A percentile compares a stretch with the other conserved stretches of the same genome.
phyloP scores from a whole-genome alignment of 2,888 invertebrate species.

The Brachyopa scutellaris region DNA sequence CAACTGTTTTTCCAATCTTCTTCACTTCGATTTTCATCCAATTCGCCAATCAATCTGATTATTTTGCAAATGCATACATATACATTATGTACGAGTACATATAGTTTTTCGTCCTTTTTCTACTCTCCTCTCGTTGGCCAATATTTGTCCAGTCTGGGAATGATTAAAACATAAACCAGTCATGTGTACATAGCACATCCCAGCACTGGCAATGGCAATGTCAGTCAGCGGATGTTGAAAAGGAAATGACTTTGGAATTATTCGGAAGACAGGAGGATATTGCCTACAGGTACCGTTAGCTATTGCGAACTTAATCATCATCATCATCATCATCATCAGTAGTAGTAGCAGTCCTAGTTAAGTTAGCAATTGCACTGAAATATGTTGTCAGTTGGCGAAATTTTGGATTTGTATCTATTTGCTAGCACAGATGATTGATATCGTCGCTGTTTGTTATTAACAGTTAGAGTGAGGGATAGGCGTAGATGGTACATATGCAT shows the following conservation, averaged over 20 bases:
- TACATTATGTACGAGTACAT: slow-evolving; percentile 44
- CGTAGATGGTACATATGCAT: no score
- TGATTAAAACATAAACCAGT: neutral
- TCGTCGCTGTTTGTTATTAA: slow-evolving; percentile 65
- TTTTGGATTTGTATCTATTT: slow-evolving; percentile 29
- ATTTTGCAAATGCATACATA: slow-evolving; percentile 14
- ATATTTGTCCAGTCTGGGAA: slow-evolving; percentile 10
- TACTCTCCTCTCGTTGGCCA: neutral
- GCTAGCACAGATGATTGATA: slow-evolving; percentile 49
- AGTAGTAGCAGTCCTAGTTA: neutral
- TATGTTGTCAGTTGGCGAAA: slow-evolving; percentile 26
- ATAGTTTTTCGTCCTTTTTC: neutral
- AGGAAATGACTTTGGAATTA: slow-evolving; percentile 71
- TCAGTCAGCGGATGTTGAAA: slow-evolving; percentile 38
- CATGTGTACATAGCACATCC: neutral
- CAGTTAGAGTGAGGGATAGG: slow-evolving; percentile 38
- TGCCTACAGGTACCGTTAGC: slow-evolving; percentile 30
- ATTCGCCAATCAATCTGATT: slow-evolving; percentile 43
- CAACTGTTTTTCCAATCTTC: slow-evolving; percentile 19
- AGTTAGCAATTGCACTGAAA: slow-evolving; percentile 26
- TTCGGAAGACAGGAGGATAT: slow-evolving; percentile 61
- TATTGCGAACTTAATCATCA: slow-evolving; percentile 49
- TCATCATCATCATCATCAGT: slow-evolving; percentile 22
- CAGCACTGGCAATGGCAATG: slow-evolving; percentile 2
- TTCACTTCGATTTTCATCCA: slow-evolving; percentile 8